Evolutionary conservation across 2,113 vertebrate species (phyloP).

Genomic region (Etia nguti): DNA sequence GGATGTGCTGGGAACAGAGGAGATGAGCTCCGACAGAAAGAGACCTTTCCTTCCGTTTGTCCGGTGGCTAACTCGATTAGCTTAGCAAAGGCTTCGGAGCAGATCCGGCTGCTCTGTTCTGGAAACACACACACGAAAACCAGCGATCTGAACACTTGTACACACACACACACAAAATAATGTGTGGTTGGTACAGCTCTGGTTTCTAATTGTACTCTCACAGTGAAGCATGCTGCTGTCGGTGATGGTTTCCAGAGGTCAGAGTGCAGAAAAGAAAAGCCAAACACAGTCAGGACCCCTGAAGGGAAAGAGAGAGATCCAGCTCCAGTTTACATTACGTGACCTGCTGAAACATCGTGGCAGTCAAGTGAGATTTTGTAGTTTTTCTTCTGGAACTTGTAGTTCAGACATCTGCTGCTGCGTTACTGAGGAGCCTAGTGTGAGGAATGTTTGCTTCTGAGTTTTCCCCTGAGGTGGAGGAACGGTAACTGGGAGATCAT

Average conservation of each 20-base stretch:
- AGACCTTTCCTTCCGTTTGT: constrained; percentile 37
- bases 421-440: neutral
- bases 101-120: constrained; percentile 50
- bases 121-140: neutral
- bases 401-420: neutral
- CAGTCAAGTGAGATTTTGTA: neutral
- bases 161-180: neutral
- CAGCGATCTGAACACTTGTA: neutral
- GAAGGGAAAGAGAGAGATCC: neutral
- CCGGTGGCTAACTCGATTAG: constrained; percentile 67
- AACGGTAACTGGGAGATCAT: neutral
- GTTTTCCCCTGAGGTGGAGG: neutral
- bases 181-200: neutral
- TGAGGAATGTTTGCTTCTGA: neutral
- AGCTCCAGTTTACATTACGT: neutral
- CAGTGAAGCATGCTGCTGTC: neutral
- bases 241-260: neutral
- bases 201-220: neutral
- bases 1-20: neutral
- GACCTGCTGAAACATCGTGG: neutral
- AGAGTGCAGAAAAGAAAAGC: neutral
- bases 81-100: constrained; percentile 19
- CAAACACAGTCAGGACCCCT: neutral
- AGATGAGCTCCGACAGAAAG: constrained; percentile 6
- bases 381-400: neutral